Conservation (phyloP, 2,797 vertebrate species). For the Tarsius wallacei region DNA sequence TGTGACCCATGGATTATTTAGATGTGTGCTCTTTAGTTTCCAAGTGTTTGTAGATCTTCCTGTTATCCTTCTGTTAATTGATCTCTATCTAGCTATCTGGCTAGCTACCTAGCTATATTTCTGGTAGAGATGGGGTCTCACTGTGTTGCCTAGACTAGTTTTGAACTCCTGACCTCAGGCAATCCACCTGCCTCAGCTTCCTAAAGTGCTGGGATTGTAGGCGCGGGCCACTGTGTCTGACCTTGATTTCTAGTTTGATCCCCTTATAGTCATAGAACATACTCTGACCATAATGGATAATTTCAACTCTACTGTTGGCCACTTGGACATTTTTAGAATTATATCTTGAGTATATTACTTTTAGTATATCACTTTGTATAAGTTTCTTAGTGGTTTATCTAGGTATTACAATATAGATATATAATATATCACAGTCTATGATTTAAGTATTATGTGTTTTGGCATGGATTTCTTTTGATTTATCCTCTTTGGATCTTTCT, state of each 20-base stretch:
- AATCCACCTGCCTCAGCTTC: no score
- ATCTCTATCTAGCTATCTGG: no score
- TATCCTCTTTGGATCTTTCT: neutral
- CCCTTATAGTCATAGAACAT: neutral
- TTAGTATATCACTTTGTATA: neutral
- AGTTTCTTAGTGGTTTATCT: conserved; percentile 11
- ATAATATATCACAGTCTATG: neutral
- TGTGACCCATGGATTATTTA: neutral
- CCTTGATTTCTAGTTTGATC: conserved; percentile 15
- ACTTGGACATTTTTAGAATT: conserved; percentile 46
- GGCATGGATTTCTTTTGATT: conserved; percentile 15
- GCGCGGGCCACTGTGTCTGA: no score
- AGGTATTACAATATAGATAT: neutral
- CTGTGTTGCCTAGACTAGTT: no score
- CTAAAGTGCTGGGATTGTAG: no score
- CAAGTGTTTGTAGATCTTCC: neutral
- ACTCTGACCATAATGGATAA: neutral
- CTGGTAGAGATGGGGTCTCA: no score
- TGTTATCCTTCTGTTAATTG: neutral
- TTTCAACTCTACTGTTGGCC: neutral
- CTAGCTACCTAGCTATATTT: no score
- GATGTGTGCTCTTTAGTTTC: neutral
- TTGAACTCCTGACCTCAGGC: no score
- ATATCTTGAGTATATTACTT: neutral
- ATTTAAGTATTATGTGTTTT: conserved; percentile 24